Evolutionary conservation across 2,888 invertebrate species (phyloP).

Genomic region (Caenorhabditis sp.): DNA sequence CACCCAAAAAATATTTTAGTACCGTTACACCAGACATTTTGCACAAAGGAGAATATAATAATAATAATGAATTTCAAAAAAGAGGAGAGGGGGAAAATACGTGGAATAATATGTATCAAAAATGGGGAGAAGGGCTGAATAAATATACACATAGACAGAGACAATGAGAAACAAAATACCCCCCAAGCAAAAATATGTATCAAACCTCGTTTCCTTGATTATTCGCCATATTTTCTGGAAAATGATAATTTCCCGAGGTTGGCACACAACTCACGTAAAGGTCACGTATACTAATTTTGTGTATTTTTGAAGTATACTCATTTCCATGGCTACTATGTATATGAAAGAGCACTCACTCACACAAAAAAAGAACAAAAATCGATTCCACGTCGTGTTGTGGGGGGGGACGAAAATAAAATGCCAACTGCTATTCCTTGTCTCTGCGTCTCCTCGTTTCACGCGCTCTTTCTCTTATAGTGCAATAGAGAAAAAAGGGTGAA

Average conservation of each 20-base stretch:
- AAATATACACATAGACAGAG: too few species aligned
- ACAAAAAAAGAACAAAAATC: not conserved
- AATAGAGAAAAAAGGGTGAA: not conserved
- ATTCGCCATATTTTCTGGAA: not conserved
- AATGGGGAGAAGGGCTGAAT: not conserved
- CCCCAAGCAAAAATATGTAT: not conserved
- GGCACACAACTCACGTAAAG: not conserved
- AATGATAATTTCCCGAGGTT: too few species aligned
- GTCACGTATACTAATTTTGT: too few species aligned
- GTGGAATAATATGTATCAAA: not conserved
- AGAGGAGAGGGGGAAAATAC: not conserved
- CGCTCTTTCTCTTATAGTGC: not conserved
- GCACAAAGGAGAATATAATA: not conserved
- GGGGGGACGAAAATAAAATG: too few species aligned
- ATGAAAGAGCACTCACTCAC: too few species aligned
- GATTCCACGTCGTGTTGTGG: not conserved
- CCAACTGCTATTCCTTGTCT: not conserved
- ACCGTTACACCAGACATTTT: not conserved
- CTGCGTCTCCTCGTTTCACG: not conserved
- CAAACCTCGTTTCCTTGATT: not conserved
- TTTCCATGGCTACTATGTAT: too few species aligned
- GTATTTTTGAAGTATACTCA: too few species aligned
- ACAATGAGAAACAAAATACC: not conserved
- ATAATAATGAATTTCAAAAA: not conserved
- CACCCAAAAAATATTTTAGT: slow-evolving; percentile 3